Conservation (phyloP, 2,113 vertebrate genomes). For the Pantherophis guttatus region DNA sequence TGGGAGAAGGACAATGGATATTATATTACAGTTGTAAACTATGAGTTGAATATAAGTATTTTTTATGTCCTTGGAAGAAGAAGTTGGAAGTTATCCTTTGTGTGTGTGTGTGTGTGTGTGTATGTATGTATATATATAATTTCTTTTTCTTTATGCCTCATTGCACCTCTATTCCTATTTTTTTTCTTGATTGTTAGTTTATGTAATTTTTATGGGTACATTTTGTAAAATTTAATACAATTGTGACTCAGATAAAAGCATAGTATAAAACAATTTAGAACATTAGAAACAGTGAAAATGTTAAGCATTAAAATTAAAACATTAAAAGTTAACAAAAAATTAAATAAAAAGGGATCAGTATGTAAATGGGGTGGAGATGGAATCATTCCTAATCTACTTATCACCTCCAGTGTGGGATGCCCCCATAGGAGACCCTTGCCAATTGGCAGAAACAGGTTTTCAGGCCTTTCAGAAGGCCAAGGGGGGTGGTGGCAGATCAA, state of each 20-base stretch:
- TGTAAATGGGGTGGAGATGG: no score
- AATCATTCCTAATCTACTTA: no score
- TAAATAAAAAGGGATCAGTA: no score
- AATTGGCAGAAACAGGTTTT: not conserved
- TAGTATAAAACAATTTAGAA: not conserved
- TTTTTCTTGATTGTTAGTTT: not conserved
- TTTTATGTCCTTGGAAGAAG: not conserved
- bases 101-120: no score
- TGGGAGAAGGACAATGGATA: no score
- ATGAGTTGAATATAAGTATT: no score
- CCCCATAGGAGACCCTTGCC: no score
- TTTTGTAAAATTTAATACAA: not conserved
- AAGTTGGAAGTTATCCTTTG: not conserved
- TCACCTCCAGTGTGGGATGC: no score
- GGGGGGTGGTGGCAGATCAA: not conserved
- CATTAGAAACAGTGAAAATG: not conserved
- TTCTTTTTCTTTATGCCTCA: not conserved
- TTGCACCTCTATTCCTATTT: no score
- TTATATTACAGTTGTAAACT: no score
- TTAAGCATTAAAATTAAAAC: not conserved
- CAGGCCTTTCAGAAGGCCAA: not conserved
- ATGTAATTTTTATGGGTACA: not conserved
- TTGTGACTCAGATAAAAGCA: not conserved
- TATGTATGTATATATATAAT: no score
- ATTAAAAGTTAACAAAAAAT: no score